Conservation (phyloP, 2,113 vertebrate genomes). For the Athene cunicularia region DNA sequence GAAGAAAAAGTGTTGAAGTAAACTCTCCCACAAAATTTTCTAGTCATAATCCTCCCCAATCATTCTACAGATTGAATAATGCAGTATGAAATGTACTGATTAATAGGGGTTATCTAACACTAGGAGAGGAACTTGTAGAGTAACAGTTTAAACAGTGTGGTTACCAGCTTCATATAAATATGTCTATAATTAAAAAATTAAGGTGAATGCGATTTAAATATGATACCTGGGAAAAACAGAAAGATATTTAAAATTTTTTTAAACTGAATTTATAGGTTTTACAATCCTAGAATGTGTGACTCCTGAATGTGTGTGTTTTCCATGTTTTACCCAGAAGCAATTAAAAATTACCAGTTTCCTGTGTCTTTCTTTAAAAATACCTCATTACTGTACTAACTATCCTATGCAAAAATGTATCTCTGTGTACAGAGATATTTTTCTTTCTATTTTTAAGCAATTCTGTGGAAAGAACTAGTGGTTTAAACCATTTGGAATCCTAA, state of each 20-base stretch:
- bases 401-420: not conserved
- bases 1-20: not conserved
- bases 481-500: not conserved
- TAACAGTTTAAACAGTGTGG: not conserved
- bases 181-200: not conserved
- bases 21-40: not conserved
- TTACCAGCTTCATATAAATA: not conserved
- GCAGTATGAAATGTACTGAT: not conserved
- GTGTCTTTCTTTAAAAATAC: not conserved
- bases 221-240: not conserved
- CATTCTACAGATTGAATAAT: not conserved
- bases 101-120: not conserved
- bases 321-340: not conserved
- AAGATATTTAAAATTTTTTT: not conserved
- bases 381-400: not conserved
- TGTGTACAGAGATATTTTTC: not conserved
- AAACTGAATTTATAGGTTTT: not conserved
- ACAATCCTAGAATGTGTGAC: not conserved
- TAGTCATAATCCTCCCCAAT: not conserved
- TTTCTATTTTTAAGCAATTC: not conserved
- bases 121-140: not conserved
- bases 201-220: not conserved
- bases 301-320: not conserved
- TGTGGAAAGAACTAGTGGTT: not conserved
- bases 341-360: not conserved